Percentiles rank a stretch among this genome's conserved stretches.
Conservation (phyloP, 2,113 vertebrate species). For the Rhabdomys dilectus region DNA sequence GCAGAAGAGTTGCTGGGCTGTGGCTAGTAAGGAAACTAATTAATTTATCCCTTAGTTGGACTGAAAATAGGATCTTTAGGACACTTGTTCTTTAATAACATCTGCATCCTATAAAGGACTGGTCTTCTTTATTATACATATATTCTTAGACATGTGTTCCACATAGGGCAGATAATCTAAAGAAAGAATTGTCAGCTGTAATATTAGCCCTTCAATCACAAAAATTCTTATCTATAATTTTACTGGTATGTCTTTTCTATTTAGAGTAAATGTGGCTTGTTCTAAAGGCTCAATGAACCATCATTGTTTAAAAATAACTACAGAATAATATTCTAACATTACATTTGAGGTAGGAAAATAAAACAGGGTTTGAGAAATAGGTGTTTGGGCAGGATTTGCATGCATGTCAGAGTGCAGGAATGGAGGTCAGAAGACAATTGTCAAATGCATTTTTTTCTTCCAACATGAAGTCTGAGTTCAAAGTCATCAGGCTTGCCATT, state of each 20-base stretch:
- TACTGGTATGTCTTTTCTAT: not conserved
- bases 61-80: conserved; percentile 71
- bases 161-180: not conserved
- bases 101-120: not conserved
- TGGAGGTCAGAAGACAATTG: not conserved
- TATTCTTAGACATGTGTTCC: conserved; percentile 38
- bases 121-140: conserved; percentile 39
- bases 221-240: not conserved
- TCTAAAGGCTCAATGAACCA: not conserved
- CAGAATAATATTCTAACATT: conserved; percentile 50
- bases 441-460: not conserved
- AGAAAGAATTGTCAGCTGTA: conserved; percentile 28
- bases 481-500: not conserved
- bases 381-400: not conserved
- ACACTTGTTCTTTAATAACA: not conserved
- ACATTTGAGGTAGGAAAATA: conserved; percentile 44
- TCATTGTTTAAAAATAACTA: conserved; percentile 10
- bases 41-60: conserved; percentile 82
- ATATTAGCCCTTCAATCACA: not conserved
- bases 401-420: not conserved
- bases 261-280: not conserved
- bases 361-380: not conserved
- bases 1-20: conserved; percentile 81
- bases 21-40: conserved; percentile 78
- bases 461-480: not conserved